Base-by-base conservation (phyloP, 2,888 invertebrate genomes). In the Tholera decimalis region DNA sequence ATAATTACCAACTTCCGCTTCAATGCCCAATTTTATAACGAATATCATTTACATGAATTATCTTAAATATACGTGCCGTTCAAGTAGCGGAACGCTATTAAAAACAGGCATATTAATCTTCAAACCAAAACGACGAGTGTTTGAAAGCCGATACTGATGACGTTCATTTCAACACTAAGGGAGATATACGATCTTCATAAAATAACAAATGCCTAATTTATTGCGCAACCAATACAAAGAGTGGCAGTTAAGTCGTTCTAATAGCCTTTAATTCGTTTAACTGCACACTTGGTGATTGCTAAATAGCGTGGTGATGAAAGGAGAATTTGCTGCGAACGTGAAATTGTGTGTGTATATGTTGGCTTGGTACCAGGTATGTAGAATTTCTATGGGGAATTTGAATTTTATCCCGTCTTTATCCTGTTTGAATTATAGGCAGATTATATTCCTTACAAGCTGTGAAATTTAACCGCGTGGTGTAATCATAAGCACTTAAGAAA, bases 171-270 rank as follows among this genome's bases (percentile, higher is more conserved):
- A 77, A 79, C 83, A 82, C 80, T 85, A 86, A 88, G 83, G 77
- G 83, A 88, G 88, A 91, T 84, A 86, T 88, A 91, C 85, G 88
- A 79, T 77, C 70, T 80, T 86, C 86, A 88, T 91, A 89, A 91
- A 91, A 88, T 89, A 91, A 88, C 86, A 86, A 89, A 91, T 73
- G 88, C 77, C 84, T 80, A 82, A 91, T 91, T 91, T 91, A 91
- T 88, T 88, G 85, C 86, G 73, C 69, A 81, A 69, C 85, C 87
- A 85, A 85, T 87, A 88, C 87, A 88, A 88, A 87, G 80, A 88
- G 83, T 83, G 85, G 84, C 85, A 83, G 87, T 89, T 89, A 88
- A 88, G 84, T 76, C 82, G 65, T 75, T 83, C 78, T 88, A 86
- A 89, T 86, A 85, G 88, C 77, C 74, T 66, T 84, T 86, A 85